Evolutionary conservation across 2,113 vertebrate genomes (phyloP), one percentile per base, ranked within the genome.

Genomic region (Bufo bufo): DNA sequence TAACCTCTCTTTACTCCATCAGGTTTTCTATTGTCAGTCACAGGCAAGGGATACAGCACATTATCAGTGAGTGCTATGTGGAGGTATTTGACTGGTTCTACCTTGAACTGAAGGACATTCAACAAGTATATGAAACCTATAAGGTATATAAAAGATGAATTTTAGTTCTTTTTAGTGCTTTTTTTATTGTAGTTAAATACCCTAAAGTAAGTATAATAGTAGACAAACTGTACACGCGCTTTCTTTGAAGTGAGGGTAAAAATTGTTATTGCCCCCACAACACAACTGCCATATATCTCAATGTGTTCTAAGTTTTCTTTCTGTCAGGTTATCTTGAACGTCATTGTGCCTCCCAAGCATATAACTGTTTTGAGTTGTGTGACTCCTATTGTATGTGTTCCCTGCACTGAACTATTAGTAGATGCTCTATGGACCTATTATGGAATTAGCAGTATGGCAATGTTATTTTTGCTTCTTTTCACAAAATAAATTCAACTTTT

Each of bases 51-150:
- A 85, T 90, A 84, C 59, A 90, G 50, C 89, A 83, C 49, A 79
- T 82, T 83, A 59, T 90, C 20, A 63, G 75, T 87, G 89, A 90
- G 33, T 85, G 85, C 33, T 90, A 85, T 58, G 59, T 90, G 17
- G 85, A 87, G 49, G 63, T 84, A 11, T 90, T 87, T 69, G 85
- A 90, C 14, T 90, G 89, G 89, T 90, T 90, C 54, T 90, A 90
- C 78, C 82, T 85, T 50, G 89, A 90, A 52, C 61, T 90, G 4
- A 90, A 84, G 20, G 65, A 87, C 2, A 45, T 85, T 79, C 81
- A 87, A 75, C 33, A 87, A 61, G 66, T 20, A 13, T 90, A 90
- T 90, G 85, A 90, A 80, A 80, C 65, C 47, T 84, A 80, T 59
- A 90, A 90, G 82, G 89, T 90, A 59, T 47, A 10, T 83, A 82